Base-by-base conservation (phyloP, 2,113 vertebrate genomes). In the Amia ocellicauda region DNA sequence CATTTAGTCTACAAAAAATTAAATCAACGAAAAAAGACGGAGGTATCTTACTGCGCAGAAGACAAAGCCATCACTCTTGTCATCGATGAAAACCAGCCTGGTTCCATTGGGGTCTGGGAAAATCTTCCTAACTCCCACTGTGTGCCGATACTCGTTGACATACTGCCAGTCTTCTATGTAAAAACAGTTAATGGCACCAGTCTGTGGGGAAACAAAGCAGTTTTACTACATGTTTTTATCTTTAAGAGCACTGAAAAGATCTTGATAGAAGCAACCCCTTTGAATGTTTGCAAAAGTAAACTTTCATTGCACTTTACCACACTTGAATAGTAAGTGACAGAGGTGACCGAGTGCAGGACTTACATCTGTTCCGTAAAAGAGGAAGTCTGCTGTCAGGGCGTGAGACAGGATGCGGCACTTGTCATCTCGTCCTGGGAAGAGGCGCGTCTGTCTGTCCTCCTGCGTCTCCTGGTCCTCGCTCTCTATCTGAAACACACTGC, bases 301-400 rank as follows among this genome's bases (percentile, higher is more conserved):
- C 31, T 36, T 36, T 36, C 31, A 36, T 36, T 36, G 31, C 11
- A 36, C 31, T 36, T 36, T 36, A 11, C 31, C 11, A 36, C 5
- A 36, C 31, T 1, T 36, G 5, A 11, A 36, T 36, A 11, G 11
- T 36, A 36, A 36, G 31, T 45, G 22, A 41, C 11, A 17, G 4
- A 2, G 16, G 49, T 23, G 47, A 23, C 3, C 60, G 23, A 66
- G 22, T 26, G 7, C 1, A 56, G 49, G 68, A 78, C 93, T 74
- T 84, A 99, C 97, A 71, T 98, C 94, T 26, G 97, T 97, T 69
- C 94, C 90, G n/a, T 93, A 98, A 85, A 96, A 92, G 55, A 99
- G 93, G 84, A 98, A 98, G 66, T 99, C 95, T 19, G 77, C 71
- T 16, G 95, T 96, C 72, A 99, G 86, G 50, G 93, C 91, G 43